A percentile compares a stretch with the other conserved stretches of the same genome.
These are phyloP conservation scores for Apaloderma vittatum DNA, from an alignment of 2,113 vertebrate species.

Conservation along the genomic window DNA sequence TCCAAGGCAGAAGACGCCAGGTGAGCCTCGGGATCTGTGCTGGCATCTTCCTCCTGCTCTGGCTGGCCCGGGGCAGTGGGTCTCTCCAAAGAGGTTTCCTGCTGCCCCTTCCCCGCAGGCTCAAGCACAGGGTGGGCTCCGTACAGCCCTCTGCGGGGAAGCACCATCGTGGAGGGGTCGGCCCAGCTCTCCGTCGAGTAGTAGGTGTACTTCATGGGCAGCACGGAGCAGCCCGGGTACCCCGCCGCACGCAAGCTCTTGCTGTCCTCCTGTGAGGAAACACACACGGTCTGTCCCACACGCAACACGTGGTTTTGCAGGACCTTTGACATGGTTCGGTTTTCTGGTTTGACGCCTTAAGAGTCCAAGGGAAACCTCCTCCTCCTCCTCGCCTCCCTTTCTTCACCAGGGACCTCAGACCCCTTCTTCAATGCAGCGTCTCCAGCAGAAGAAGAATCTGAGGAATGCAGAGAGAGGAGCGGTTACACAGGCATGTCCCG, in stretches of 20 bases:
- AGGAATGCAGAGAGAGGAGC: conserved; percentile 58
- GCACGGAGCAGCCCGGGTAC: background rate
- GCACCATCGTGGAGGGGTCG: background rate
- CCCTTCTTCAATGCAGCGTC: background rate
- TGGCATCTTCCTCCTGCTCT: background rate
- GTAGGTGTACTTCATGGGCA: conserved; percentile 15
- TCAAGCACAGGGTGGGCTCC: background rate
- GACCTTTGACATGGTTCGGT: conserved; percentile 77
- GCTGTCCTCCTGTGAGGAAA: conserved; percentile 61
- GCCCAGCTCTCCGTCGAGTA: conserved; percentile 47
- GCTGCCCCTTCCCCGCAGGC: background rate
- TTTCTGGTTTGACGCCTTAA: background rate
- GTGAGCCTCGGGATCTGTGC: background rate
- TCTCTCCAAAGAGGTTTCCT: background rate
- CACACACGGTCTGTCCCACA: conserved; percentile 81
- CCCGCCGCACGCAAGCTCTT: background rate
- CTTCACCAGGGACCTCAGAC: background rate
- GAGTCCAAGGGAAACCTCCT: conserved; percentile 19
- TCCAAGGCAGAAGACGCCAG: conserved; percentile 74
- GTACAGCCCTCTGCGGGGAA: background rate
- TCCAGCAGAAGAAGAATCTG: conserved; percentile 42
- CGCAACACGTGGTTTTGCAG: conserved; percentile 82
- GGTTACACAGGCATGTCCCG: conserved; percentile 48
- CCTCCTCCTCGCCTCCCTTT: background rate
- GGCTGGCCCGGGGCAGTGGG: rapidly evolving